These are phyloP conservation scores for Meloidogyne exigua DNA, from an alignment of 1,140 invertebrate species.

Conservation along the genomic window DNA sequence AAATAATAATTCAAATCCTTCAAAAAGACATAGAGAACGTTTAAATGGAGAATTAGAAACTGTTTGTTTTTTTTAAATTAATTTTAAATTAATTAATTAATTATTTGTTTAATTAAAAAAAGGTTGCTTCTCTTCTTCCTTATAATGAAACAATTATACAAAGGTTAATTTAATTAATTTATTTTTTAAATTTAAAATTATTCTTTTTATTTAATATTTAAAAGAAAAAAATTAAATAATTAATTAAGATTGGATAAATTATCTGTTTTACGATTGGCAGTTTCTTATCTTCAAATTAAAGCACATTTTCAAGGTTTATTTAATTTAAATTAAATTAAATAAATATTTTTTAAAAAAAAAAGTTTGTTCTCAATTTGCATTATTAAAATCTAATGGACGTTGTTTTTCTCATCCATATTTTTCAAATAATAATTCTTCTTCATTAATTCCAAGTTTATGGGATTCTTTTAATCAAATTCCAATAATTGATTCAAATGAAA, in stretches of 20 bases:
- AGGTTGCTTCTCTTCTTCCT: conserved; percentile 5
- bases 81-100: background rate
- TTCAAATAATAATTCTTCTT: background rate
- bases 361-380: conserved; percentile 8
- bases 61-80: background rate
- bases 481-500: background rate
- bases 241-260: conserved; percentile 84
- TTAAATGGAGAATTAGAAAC: conserved; percentile 96
- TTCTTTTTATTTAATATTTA: background rate
- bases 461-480: background rate
- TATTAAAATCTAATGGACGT: background rate
- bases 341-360: background rate
- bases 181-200: too few relatives aligned
- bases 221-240: background rate
- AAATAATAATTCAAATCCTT: conserved; percentile 77
- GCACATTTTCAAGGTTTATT: conserved; percentile 92
- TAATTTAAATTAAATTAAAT: background rate
- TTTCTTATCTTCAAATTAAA: conserved; percentile 95
- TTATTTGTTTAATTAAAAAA: background rate
- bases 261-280: conserved; percentile 90
- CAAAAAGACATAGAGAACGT: conserved; percentile 91
- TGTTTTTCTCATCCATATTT: conserved; percentile 5
- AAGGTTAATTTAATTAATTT: background rate
- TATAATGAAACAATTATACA: conserved; percentile 5
- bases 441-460: background rate